Evolutionary conservation across 2,113 vertebrate genomes (phyloP).

Genomic region (Recurvirostra avosetta): DNA sequence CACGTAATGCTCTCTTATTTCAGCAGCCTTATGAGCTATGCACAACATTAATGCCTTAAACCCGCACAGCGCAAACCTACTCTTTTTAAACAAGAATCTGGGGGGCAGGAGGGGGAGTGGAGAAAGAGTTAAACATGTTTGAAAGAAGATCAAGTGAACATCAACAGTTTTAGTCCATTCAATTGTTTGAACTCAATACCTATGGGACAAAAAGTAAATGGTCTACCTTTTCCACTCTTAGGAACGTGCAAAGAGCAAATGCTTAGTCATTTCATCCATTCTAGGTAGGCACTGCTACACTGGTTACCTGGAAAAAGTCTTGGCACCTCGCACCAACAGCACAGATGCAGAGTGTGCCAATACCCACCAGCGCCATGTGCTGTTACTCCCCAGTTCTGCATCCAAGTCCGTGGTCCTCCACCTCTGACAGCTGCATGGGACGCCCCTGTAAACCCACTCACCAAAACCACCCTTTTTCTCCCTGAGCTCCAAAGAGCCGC

Average conservation of each 20-base stretch:
- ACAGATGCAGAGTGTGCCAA: neutral
- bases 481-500: neutral
- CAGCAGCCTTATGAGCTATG: neutral
- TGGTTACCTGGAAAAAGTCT: neutral
- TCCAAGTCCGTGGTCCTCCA: fast-evolving
- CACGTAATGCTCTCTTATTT: neutral
- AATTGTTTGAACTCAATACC: constrained; percentile 15
- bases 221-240: neutral
- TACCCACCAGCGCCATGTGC: fast-evolving
- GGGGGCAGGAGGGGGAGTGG: too few relatives aligned
- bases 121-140: neutral
- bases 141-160: neutral
- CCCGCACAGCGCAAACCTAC: neutral
- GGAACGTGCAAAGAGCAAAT: fast-evolving
- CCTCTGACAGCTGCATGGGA: fast-evolving
- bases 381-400: fast-evolving
- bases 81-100: neutral
- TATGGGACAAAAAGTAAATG: neutral
- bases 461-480: fast-evolving
- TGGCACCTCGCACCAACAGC: neutral
- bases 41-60: neutral
- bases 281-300: neutral
- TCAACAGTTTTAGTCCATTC: neutral
- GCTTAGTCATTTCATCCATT: fast-evolving
- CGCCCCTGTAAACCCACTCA: neutral